These are phyloP conservation scores for Microcebus griseorufus DNA, from an alignment of 2,113 vertebrate species.

Conservation along the genomic window DNA sequence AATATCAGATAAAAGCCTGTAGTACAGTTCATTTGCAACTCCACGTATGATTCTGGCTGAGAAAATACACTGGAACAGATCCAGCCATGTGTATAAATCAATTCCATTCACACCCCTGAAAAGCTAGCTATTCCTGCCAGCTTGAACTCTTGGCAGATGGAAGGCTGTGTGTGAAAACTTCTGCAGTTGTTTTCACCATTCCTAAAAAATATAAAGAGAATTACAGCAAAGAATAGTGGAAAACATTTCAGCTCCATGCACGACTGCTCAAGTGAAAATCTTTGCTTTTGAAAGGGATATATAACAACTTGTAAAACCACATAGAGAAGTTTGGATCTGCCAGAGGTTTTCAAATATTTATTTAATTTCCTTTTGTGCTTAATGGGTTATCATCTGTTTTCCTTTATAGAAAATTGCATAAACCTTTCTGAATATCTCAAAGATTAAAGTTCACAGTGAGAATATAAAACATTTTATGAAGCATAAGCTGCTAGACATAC, in stretches of 20 bases:
- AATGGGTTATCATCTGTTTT: background rate
- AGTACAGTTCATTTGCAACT: conserved; percentile 10
- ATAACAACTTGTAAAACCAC: background rate
- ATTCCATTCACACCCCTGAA: conserved; percentile 81
- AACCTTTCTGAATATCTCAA: background rate
- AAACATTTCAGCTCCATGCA: background rate
- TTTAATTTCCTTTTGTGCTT: background rate
- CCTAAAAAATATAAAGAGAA: conserved; percentile 67
- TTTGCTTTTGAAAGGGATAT: conserved; percentile 31
- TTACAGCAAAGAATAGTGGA: background rate
- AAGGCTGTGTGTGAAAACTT: conserved; percentile 72
- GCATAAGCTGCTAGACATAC: background rate
- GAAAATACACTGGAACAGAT: conserved; percentile 80
- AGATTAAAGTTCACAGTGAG: background rate
- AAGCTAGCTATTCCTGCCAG: conserved; percentile 82
- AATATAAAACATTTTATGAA: background rate
- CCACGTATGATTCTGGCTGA: conserved; percentile 59
- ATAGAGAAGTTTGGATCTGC: background rate
- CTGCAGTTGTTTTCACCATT: conserved; percentile 72
- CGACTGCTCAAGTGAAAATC: background rate
- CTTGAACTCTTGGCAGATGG: conserved; percentile 81
- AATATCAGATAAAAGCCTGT: conserved; percentile 29
- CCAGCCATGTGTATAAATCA: conserved; percentile 82
- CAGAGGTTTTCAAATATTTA: background rate
- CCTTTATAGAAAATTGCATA: background rate